Base-by-base conservation (phyloP, 2,113 vertebrate genomes). In the Megaceryle maxima region DNA sequence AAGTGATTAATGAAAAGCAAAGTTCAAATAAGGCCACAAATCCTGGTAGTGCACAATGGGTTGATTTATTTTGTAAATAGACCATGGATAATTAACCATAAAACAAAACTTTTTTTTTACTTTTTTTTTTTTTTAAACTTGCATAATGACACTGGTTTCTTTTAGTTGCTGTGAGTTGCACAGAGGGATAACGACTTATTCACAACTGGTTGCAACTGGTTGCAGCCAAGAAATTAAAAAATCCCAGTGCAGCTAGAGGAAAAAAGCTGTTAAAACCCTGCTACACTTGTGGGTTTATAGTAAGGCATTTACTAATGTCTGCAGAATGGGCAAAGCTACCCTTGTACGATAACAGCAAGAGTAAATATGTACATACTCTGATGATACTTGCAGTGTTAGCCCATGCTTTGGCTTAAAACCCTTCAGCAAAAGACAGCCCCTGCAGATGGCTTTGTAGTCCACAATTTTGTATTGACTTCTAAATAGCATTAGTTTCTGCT, bases 1-100 rank as follows among this genome's bases (percentile, higher is more conserved):
- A 97, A 97, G 95, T 97, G 94, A 97, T 96, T 97, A 97, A 97
- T 97, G 94, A 97, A 97, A 98, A 98, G 83, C 94, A 94, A 97
- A 97, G 97, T 98, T 97, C 97, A 98, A 81, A 96, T 97, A 94
- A 96, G 97, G 96, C 96, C 96, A 93, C 93, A 98, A 97, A 97
- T 98, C 93, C 92, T 97, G 76, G 83, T 97, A 92, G 96, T 97
- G 93, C 92, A 97, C 96, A 98, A 97, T 98, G 94, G 90, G 96
- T 98, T 97, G 96, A 97, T 97, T 98, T 97, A 97, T 97, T 97
- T 98, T 98, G 96, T 97, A 97, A 98, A 95, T 96, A 97, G 94
- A 97, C 96, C 96, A 96, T 95, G 96, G 97, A 96, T 98, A 97
- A 98, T 98, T 98, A 98, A 98, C 95, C 93, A 91, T 97, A 98